phyloP scores from a whole-genome alignment of 2,113 vertebrate species.

The Paramisgurnus dabryanus region DNA sequence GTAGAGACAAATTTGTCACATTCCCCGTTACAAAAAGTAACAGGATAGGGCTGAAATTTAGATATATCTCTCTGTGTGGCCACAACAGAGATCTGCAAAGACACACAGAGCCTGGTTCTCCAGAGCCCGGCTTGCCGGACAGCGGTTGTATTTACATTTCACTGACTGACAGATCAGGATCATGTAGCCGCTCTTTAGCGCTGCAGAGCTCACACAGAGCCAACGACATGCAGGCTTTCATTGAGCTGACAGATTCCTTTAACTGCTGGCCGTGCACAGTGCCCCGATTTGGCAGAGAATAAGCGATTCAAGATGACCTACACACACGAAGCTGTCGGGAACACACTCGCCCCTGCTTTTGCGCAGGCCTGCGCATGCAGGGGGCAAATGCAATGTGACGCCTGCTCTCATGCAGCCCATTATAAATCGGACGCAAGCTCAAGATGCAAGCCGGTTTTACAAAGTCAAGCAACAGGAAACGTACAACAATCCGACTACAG shows the following conservation, averaged over 20 bases:
- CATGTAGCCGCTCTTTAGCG: constrained; percentile 35
- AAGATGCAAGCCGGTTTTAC: constrained; percentile 1
- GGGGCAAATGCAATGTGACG: constrained; percentile 37
- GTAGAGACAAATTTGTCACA: constrained; percentile 33
- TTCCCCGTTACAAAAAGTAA: constrained; percentile 25
- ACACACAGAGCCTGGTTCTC: constrained; percentile 30
- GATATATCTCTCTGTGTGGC: constrained; percentile 35
- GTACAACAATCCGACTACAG: constrained; percentile 26
- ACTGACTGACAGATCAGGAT: constrained; percentile 48
- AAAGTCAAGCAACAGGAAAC: not conserved
- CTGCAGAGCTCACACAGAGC: constrained; percentile 38
- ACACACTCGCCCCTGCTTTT: constrained; percentile 40
- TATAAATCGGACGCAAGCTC: constrained; percentile 26
- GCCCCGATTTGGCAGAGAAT: constrained; percentile 33
- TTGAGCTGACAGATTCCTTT: constrained; percentile 48
- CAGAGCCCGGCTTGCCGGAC: constrained; percentile 5
- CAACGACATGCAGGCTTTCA: constrained; percentile 38
- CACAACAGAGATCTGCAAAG: constrained; percentile 16
- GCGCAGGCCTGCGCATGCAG: constrained; percentile 23
- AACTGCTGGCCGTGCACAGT: constrained; percentile 41
- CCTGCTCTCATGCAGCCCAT: constrained; percentile 31
- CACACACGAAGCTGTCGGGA: constrained; percentile 34
- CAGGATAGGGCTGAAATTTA: constrained; percentile 15
- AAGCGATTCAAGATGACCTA: constrained; percentile 40
- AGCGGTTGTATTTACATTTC: constrained; percentile 39